Conservation (phyloP, 2,888 invertebrate species). For the Agonopterix alstromeriana region DNA sequence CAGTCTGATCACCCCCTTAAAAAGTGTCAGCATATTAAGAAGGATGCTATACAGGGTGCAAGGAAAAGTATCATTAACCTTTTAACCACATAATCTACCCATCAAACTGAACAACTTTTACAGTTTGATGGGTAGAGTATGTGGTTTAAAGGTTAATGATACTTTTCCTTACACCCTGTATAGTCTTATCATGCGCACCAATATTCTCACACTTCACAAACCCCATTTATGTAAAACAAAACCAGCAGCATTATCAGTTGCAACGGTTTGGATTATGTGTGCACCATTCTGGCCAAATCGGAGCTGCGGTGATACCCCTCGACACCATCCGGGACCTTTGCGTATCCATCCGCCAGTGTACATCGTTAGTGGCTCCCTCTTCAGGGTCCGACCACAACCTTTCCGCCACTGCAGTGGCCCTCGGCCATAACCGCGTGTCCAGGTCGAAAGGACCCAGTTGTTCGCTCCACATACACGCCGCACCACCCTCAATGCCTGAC, state of each 20-base stretch:
- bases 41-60: too few species aligned
- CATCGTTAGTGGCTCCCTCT: slow-evolving; percentile 71
- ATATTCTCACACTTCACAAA: background rate
- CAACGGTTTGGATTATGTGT: slow-evolving; percentile 84
- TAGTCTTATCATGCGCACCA: too few species aligned
- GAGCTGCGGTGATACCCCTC: slow-evolving; percentile 80
- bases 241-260: slow-evolving; percentile 11
- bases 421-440: slow-evolving; percentile 89
- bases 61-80: too few species aligned
- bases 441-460: slow-evolving; percentile 84
- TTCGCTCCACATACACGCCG: slow-evolving; percentile 92
- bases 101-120: too few species aligned
- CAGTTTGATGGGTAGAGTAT: too few species aligned
- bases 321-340: slow-evolving; percentile 79
- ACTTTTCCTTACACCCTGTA: too few species aligned
- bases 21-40: too few species aligned
- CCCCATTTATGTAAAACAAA: background rate
- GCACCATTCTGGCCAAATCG: slow-evolving; percentile 88
- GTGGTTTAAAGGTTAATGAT: too few species aligned
- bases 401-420: slow-evolving; percentile 88
- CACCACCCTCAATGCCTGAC: slow-evolving; percentile 80
- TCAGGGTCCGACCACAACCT: slow-evolving; percentile 83
- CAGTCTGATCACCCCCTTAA: too few species aligned
- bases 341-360: slow-evolving; percentile 81
- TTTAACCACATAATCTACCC: too few species aligned